A percentile compares a stretch with the other conserved stretches of the same genome.
Conservation (phyloP, 30 jellyfish, hydroid and myxozoan genomes). For the Pseudorhiza aurosa region DNA sequence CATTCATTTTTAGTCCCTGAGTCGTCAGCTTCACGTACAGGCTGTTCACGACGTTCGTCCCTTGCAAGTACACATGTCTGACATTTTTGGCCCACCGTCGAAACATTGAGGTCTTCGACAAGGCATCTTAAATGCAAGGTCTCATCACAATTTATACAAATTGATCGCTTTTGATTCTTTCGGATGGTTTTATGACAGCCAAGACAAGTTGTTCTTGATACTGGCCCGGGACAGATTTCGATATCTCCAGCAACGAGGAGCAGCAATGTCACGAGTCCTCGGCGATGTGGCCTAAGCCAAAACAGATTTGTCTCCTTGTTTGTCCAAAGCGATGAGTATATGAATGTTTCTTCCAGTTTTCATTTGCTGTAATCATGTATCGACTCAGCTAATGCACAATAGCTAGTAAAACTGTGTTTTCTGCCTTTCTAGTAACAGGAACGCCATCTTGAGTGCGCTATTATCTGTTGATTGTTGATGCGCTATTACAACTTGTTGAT, state of each 20-base stretch:
- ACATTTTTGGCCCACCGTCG: constrained; percentile 60
- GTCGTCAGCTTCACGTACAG: constrained; percentile 47
- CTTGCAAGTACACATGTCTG: constrained; percentile 63
- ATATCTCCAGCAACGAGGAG: constrained; percentile 67
- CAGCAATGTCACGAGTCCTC: constrained; percentile 66
- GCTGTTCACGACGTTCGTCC: constrained; percentile 42
- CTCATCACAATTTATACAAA: constrained; percentile 30
- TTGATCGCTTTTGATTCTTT: constrained; percentile 58
- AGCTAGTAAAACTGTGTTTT: constrained; percentile 63
- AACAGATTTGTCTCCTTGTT: constrained; percentile 52
- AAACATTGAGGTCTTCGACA: constrained; percentile 50
- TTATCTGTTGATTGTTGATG: too few relatives aligned
- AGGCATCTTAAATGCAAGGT: constrained; percentile 66
- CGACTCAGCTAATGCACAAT: constrained; percentile 50
- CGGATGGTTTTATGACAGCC: constrained; percentile 63
- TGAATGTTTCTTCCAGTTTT: constrained; percentile 55
- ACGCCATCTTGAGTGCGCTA: too few relatives aligned
- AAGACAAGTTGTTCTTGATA: constrained; percentile 48
- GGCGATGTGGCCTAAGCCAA: constrained; percentile 72
- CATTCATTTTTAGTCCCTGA: constrained; percentile 53
- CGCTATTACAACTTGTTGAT: too few relatives aligned
- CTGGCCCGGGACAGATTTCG: constrained; percentile 66
- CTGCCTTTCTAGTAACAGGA: constrained; percentile 56
- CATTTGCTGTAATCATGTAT: constrained; percentile 55
- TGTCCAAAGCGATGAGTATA: constrained; percentile 59